Base-by-base conservation (phyloP, 2,888 invertebrate species). In the Rhynchonema sp. region DNA sequence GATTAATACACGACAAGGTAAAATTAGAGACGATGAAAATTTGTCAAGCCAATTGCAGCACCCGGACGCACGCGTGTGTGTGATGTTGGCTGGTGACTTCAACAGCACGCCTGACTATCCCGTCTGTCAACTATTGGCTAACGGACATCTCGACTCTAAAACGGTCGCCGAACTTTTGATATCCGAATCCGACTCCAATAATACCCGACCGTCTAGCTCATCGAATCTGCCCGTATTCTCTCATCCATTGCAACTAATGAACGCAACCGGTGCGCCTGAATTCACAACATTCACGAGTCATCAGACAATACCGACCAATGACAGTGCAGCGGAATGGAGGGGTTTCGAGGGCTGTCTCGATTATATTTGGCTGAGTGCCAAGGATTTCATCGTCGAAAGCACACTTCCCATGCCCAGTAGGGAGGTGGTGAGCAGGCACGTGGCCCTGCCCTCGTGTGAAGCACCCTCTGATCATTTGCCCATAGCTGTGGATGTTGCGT, bases 401-500 rank as follows among this genome's bases (percentile, higher is more conserved):
- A n/a, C 13, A 30, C n/a, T 55, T 29, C 30, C 30, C 0, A 76
- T 88, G 66, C 90, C 90, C 0, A 81, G 81, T 56, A 77, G 81
- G 52, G 85, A 85, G 66, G 85, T 89, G 72, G 77, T 92, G 27
- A 80, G 76, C 59, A 76, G 81, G 59, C 78, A 87, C 69, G 80
- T 77, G 46, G 91, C 87, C 1, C 79, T 94, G 63, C 94, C 94
- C 0, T 91, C 87, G 67, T 79, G 84, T 55, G 83, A 85, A 1
- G 86, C 86, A 74, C 92, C 94, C 1, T 92, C 92, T 1, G 94
- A 94, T 77, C 94, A 94, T 74, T 77, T 94, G 64, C 83, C 94
- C 22, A 76, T 91, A 57, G 79, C 91, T 62, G 82, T 84, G n/a
- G 87, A 89, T 49, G 60, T 65, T 2, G 25, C 30, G 28, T 55